Evolutionary conservation across 2,797 vertebrate genomes (phyloP), one percentile per base, ranked within the genome.

Genomic region (Philypnodon macrostomus): DNA sequence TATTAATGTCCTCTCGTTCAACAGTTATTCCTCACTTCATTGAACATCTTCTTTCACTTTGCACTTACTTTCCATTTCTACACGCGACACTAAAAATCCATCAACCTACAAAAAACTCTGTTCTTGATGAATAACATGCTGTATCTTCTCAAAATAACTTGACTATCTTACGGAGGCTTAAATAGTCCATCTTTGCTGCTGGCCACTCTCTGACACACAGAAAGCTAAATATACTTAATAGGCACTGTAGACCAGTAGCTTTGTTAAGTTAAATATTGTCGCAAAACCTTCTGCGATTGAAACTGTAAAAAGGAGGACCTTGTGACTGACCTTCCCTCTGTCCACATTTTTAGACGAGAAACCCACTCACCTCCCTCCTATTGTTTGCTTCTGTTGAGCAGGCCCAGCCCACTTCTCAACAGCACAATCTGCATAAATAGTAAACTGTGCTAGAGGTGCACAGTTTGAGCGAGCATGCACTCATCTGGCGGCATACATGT

Each of bases 371-470:
- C 33, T 53, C 49, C 12, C 17, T 8, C 27, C 16, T 44, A 18
- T 7, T 18, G 15, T 18, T 27, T 30, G 39, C 39, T 10, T 30
- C 63, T 46, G 59, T 51, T 53, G 83, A 85, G 85, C 59, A 55
- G 87, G 77, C 79, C 83, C 84, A 87, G 87, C 85, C 86, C 75
- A 69, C 84, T 80, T 80, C 52, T 41, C 61, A 75, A 70, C 65
- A 77, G 68, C 58, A 67, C 63, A 53, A 29, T 64, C 56, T 65
- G 58, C 78, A 74, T 80, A 75, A 78, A 79, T 78, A 78, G 60
- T 40, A 73, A 71, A 80, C 73, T 67, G 70, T 75, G 78, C 75
- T 75, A 73, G 63, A 77, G 75, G 60, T 64, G 72, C 78, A 80
- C 69, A 60, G 55, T 61, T 59, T 57, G 69, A 26, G 52, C 15